Base-by-base conservation (phyloP, 2,888 invertebrate species). In the Limnephilus auricula region DNA sequence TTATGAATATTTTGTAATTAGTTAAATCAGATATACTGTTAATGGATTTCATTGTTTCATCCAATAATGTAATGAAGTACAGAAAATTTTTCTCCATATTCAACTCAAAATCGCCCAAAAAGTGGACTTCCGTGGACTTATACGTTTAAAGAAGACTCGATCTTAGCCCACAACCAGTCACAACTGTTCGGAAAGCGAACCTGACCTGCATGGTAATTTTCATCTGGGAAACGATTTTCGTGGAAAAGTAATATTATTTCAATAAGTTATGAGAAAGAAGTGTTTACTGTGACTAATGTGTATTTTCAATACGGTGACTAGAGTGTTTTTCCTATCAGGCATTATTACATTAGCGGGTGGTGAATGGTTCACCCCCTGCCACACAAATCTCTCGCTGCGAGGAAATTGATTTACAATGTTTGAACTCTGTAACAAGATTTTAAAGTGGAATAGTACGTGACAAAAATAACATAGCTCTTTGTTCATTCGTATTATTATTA, bases 371-470 rank as follows among this genome's bases (percentile, higher is more conserved):
- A 9, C 13, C 6, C 82, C 82, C 9, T 82, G 6, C 13, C 82
- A 3, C 25, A 82, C 37, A 82, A 82, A 82, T 82, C 82, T 82
- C 82, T 34, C 82, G 82, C 82, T 15, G 82, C 10, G 82, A 25
- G 82, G n/a, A 32, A 82, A 82, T 82, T 82, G 82, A 82, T 82
- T 82, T 34, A n/a, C 82, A 32, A 18, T 82, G 82, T 82, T 34
- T 25, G 37, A 82, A 34, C 65, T 65, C 18, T 25, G 65, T 5
- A 65, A 65, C 65, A 18, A 6, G n/a, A 65, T 25, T 65, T 65
- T n/a, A 65, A 65, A 65, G 65, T 65, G 25, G 65, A 65, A 25
- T 25, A 65, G n/a, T 65, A 65, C 65, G 65, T 65, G 65, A n/a
- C n/a, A 65, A 65, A 65, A 65, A 65, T 65, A 25, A 65, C 9